Conservation (phyloP, 1,140 invertebrate genomes). For the Phortica variegata region DNA sequence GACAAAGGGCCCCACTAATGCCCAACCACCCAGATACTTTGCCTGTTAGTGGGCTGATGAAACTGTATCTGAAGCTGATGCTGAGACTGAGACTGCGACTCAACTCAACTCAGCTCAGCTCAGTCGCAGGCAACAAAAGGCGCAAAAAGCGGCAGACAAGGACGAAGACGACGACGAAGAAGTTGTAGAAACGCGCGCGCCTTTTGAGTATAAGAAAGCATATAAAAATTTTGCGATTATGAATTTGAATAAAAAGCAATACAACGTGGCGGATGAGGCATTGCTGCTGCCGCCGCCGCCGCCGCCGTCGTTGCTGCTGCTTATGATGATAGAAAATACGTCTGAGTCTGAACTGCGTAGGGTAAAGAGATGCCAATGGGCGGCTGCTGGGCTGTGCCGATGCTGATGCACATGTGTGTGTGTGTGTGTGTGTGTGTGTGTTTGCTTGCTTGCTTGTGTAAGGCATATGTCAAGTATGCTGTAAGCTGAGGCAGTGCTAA, state of each 20-base stretch:
- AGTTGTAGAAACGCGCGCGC: conserved; percentile 22
- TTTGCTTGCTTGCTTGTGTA: neutral
- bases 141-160: no score
- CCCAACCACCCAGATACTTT: no score
- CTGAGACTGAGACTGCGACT: no score
- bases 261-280: conserved; percentile 35
- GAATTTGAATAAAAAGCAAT: conserved; percentile 56
- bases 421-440: neutral
- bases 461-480: no score
- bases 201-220: conserved; percentile 49
- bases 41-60: conserved; percentile 7
- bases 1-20: conserved; percentile 1
- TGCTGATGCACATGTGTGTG: neutral
- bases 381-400: neutral
- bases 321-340: no score
- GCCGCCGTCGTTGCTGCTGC: neutral
- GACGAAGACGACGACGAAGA: no score
- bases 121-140: no score
- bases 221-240: conserved; percentile 56
- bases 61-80: conserved; percentile 6
- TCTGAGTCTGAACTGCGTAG: conserved; percentile 21
- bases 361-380: neutral
- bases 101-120: no score
- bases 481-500: no score
- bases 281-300: conserved; percentile 9